Evolutionary conservation across 1,140 invertebrate genomes (phyloP).

Genomic region (Xylocopa sonorina): DNA sequence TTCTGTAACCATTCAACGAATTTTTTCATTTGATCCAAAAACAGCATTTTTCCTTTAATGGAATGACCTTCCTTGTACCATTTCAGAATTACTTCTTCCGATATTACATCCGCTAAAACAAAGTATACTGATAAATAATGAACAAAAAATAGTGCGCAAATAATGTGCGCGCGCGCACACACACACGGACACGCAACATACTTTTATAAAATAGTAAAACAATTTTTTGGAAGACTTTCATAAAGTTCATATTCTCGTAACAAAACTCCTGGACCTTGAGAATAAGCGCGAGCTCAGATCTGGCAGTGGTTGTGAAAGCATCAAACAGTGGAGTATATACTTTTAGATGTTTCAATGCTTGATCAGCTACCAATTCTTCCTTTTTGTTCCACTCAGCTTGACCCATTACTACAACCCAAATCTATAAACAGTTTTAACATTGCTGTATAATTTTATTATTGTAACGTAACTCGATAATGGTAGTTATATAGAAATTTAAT

Average conservation of each 20-base stretch:
- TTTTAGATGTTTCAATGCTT: conserved; percentile 95
- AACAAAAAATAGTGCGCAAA: no score
- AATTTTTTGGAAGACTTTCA: conserved; percentile 99
- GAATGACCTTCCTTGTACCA: conserved; percentile 97
- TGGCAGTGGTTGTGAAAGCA: conserved; percentile 91
- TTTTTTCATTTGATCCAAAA: conserved; percentile 98
- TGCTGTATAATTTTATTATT: background rate
- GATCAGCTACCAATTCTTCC: conserved; percentile 97
- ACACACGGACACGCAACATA: conserved; percentile 80
- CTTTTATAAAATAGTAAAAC: conserved; percentile 97
- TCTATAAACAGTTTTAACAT: conserved; percentile 78
- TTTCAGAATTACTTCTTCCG: conserved; percentile 95
- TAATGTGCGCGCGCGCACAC: no score
- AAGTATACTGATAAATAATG: conserved; percentile 37
- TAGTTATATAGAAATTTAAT: conserved; percentile 16
- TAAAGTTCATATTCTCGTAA: conserved; percentile 99
- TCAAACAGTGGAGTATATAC: conserved; percentile 92
- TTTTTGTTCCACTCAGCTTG: conserved; percentile 99
- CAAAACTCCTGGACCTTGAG: conserved; percentile 98
- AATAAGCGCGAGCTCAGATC: conserved; percentile 93
- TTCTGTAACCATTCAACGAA: conserved; percentile 98
- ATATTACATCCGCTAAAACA: conserved; percentile 90
- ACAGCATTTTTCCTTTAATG: conserved; percentile 97
- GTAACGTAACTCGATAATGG: background rate
- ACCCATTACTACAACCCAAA: conserved; percentile 97